phyloP scores from a whole-genome alignment of 2,888 invertebrate genomes.

The Oscheius sp. region DNA sequence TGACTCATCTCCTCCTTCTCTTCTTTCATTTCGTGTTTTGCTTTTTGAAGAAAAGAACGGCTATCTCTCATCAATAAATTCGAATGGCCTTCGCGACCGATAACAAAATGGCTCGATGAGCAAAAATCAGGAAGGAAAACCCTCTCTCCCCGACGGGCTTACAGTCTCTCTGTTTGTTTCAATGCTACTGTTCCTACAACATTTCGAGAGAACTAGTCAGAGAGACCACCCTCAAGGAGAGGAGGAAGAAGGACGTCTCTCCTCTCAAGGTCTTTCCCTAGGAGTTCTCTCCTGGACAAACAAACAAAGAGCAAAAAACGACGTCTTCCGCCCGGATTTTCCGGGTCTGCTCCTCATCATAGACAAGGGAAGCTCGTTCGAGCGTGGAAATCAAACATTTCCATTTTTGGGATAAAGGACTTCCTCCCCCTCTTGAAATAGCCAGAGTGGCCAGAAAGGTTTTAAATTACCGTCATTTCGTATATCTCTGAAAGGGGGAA shows the following conservation, averaged over 20 bases:
- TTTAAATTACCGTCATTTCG: no score
- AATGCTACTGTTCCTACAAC: neutral
- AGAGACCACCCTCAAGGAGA: neutral
- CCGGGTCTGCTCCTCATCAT: slow-evolving; percentile 9
- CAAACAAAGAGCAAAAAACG: neutral
- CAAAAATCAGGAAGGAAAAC: neutral
- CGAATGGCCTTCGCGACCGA: neutral
- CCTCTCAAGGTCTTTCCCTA: neutral
- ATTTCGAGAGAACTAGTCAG: slow-evolving; percentile 16
- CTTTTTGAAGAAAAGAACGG: no score
- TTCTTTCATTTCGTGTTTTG: no score
- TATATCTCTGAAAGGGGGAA: no score
- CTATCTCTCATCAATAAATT: neutral
- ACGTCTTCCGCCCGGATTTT: slow-evolving; percentile 8
- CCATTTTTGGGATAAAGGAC: no score
- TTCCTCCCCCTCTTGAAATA: no score
- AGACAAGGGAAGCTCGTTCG: no score
- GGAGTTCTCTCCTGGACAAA: slow-evolving; percentile 7
- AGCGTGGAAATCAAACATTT: no score
- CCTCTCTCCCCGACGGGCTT: slow-evolving; percentile 14
- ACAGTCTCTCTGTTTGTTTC: slow-evolving; percentile 14
- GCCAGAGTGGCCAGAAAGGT: no score
- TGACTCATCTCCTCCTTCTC: neutral
- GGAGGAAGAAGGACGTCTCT: neutral
- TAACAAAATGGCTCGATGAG: neutral